Conservation (phyloP, 2,113 vertebrate species). For the Propithecus coquereli region DNA sequence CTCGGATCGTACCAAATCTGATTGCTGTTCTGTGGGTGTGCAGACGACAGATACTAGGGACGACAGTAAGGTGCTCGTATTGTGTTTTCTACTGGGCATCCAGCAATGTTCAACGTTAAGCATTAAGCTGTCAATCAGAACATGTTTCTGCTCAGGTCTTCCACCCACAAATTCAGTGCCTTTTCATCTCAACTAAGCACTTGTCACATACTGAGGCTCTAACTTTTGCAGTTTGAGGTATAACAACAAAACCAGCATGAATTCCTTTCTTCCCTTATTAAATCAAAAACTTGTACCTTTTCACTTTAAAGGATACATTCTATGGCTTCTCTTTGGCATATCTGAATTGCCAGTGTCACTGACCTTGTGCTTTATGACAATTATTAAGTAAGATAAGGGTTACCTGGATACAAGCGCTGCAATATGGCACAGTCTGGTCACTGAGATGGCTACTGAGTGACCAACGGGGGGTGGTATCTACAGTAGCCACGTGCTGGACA, state of each 20-base stretch:
- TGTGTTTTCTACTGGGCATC: too few species aligned
- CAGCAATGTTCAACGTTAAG: too few species aligned
- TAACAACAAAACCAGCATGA: not conserved
- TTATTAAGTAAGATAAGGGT: not conserved
- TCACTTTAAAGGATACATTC: not conserved
- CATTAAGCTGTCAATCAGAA: not conserved
- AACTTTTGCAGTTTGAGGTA: not conserved
- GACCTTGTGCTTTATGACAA: not conserved
- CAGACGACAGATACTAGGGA: too few species aligned
- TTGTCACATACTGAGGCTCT: not conserved
- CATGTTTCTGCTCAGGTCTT: not conserved
- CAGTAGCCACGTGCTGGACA: not conserved
- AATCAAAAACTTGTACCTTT: not conserved
- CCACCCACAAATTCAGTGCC: not conserved
- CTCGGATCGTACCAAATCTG: not conserved
- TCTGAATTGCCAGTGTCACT: not conserved
- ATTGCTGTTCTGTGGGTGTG: too few species aligned
- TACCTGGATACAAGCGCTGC: not conserved
- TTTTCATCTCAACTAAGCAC: not conserved
- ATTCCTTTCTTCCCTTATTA: not conserved
- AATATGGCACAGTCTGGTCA: not conserved
- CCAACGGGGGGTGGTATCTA: not conserved
- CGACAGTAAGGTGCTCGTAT: too few species aligned
- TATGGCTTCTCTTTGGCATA: not conserved
- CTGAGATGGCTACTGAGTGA: not conserved